phyloP scores from a whole-genome alignment of 2,888 invertebrate genomes.

The Tanytarsus gracilentus region DNA sequence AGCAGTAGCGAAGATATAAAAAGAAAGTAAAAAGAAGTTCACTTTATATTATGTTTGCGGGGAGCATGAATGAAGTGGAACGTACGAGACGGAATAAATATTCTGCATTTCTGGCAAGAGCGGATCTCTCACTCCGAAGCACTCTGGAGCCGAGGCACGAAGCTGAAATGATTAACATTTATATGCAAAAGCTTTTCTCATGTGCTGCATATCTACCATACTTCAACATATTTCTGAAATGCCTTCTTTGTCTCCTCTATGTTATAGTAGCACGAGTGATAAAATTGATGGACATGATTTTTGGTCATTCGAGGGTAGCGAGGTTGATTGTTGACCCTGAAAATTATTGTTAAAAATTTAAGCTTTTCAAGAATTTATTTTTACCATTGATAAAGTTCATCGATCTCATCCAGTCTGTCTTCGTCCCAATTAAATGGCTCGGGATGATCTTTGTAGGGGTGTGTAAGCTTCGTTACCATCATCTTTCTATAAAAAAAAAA shows the following conservation, averaged over 20 bases:
- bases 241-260: constrained; percentile 44
- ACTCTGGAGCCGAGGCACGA: constrained; percentile 49
- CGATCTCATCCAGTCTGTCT: constrained; percentile 30
- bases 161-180: constrained; percentile 37
- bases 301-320: constrained; percentile 51
- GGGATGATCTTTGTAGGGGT: constrained; percentile 33
- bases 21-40: neutral
- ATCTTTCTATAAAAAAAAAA: neutral
- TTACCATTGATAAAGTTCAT: constrained; percentile 32
- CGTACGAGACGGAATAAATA: constrained; percentile 53
- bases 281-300: constrained; percentile 54
- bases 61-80: too few relatives aligned
- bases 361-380: neutral
- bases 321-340: constrained; percentile 50
- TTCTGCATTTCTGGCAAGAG: constrained; percentile 46
- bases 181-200: constrained; percentile 1
- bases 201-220: constrained; percentile 21
- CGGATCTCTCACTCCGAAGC: constrained; percentile 53
- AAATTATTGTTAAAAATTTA: constrained; percentile 1
- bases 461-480: constrained; percentile 31
- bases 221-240: constrained; percentile 32
- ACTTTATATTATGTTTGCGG: neutral
- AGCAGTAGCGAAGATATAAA: neutral
- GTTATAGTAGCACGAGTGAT: constrained; percentile 50
- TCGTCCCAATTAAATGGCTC: constrained; percentile 30